Base-by-base conservation (phyloP, 1,140 invertebrate species). In the Drosophila sucinea region DNA sequence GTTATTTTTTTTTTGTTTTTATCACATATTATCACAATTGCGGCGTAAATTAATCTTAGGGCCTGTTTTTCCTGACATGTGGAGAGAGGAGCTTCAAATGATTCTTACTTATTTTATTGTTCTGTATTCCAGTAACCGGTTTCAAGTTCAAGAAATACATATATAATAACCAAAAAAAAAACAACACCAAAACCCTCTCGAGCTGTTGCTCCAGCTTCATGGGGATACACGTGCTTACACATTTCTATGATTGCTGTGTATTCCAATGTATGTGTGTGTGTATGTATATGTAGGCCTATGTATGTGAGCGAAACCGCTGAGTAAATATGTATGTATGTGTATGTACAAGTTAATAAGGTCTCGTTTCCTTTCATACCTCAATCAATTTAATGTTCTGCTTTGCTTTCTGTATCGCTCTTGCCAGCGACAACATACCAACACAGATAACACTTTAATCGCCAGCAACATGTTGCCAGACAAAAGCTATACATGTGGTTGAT, bases 321-420 rank as follows among this genome's bases (percentile, higher is more conserved):
- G 56, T 58, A 58, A 58, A 35, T 58, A 58, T 17, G 17, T 17
- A 17, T 17, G 17, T 17, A 17, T 17, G 17, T 17, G 17, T 17
- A 58, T 27, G 27, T 3, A 58, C 30, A 29, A 35, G 23, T 23
- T 35, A 32, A 58, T 58, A 58, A 58, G 56, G 23, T 25, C 32
- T 23, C 17, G 17, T 35, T 51, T 23, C 56, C 5, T 57, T 32
- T 17, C 56, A 32, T 35, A 29, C 30, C 32, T 35, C 56, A 58
- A 58, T 58, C 56, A 35, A 35, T 58, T 58, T 35, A 17, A 35
- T 58, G 56, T 35, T 58, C 44, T 51, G 44, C 44, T 51, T 51
- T 51, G 44, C 44, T 51, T 51, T 51, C 23, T 3, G 23, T 51
- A 51, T 51, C 44, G 27, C 23, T 51, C 23, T 38, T 38, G 35